Evolutionary conservation across 2,113 vertebrate species (phyloP).

Genomic region (Halichoerus grypus): DNA sequence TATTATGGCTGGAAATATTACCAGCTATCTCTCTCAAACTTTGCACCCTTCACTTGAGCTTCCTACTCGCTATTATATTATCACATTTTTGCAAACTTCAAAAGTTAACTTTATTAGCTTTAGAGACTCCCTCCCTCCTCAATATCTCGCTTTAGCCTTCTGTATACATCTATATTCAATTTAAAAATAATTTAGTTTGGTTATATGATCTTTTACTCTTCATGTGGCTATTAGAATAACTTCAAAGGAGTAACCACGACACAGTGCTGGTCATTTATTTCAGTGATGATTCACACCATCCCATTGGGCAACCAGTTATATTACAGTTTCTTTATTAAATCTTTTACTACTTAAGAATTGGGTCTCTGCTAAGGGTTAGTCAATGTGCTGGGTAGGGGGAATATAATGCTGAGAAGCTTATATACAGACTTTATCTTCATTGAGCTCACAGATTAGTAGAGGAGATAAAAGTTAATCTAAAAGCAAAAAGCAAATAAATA

Average conservation of each 20-base stretch:
- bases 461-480: background rate
- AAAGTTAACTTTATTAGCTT: background rate
- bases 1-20: background rate
- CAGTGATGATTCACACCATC: background rate
- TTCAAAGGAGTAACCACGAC: background rate
- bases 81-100: background rate
- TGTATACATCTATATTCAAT: background rate
- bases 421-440: background rate
- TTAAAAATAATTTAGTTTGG: background rate
- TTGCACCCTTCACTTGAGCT: background rate
- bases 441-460: background rate
- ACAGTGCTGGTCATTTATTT: background rate
- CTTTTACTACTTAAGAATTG: background rate
- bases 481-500: background rate
- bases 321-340: background rate
- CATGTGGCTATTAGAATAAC: background rate
- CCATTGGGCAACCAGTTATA: background rate
- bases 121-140: background rate
- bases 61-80: background rate
- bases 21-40: background rate
- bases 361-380: background rate
- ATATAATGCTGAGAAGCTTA: background rate
- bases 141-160: background rate
- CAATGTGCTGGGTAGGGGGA: background rate
- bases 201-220: background rate